Evolutionary conservation across 1,140 invertebrate species (phyloP).

Genomic region (Dreissena polymorpha): DNA sequence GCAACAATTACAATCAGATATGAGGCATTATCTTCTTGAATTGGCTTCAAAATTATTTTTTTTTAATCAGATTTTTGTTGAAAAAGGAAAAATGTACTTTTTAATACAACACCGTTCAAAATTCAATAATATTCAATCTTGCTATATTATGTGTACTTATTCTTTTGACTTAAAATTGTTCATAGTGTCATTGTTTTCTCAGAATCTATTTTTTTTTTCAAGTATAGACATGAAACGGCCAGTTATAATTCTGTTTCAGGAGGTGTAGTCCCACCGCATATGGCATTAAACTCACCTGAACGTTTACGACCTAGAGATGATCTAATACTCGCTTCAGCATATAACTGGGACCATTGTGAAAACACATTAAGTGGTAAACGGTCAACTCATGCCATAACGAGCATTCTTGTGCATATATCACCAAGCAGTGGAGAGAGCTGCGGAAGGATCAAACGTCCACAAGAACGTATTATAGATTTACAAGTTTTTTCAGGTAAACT

Average conservation of each 20-base stretch:
- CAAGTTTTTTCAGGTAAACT: not conserved
- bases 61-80: not conserved
- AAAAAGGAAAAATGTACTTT: not conserved
- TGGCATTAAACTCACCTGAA: not conserved
- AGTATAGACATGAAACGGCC: not conserved
- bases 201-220: not conserved
- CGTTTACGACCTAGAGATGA: not conserved
- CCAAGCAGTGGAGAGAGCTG: not conserved
- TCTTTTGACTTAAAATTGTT: not conserved
- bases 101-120: not conserved
- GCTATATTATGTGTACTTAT: not conserved
- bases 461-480: not conserved
- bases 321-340: too few species aligned
- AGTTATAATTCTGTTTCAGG: not conserved
- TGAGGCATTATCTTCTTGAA: not conserved
- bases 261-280: not conserved
- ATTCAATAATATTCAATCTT: not conserved
- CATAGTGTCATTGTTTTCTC: not conserved
- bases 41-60: not conserved
- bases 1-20: not conserved
- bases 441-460: not conserved
- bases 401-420: slow-evolving; percentile 14
- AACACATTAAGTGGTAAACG: too few species aligned
- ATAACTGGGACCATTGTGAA: too few species aligned
- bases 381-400: too few species aligned